phyloP scores from a whole-genome alignment of 2,113 vertebrate genomes.

The Crypturellus undulatus region DNA sequence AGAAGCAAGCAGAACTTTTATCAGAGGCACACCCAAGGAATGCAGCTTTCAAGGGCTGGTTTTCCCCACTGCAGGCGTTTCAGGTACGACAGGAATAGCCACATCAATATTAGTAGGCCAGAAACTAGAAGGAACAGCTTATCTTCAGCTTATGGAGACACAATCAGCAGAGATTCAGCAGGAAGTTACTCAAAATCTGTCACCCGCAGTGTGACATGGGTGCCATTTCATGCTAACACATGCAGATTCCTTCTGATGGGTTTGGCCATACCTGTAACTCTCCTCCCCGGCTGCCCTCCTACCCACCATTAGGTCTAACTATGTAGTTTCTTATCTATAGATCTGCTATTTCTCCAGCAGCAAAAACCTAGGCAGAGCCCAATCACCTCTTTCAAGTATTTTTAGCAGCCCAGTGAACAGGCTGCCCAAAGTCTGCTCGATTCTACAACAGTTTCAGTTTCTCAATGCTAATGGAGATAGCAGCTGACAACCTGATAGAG shows the following conservation, averaged over 20 bases:
- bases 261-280: background rate
- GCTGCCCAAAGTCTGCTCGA: background rate
- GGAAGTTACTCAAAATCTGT: background rate
- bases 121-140: constrained; percentile 1
- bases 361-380: background rate
- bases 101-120: background rate
- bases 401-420: background rate
- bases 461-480: background rate
- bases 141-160: background rate
- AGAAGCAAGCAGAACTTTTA: constrained; percentile 37
- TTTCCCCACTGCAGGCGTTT: constrained; percentile 9
- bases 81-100: constrained; percentile 35
- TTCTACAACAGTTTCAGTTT: background rate
- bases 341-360: background rate
- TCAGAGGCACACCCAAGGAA: constrained; percentile 45
- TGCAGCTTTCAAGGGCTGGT: background rate
- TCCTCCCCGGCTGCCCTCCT: background rate
- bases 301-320: background rate
- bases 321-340: background rate
- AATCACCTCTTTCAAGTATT: background rate
- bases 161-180: background rate
- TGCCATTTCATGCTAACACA: background rate
- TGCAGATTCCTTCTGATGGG: background rate
- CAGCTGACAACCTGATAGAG: constrained; percentile 87
- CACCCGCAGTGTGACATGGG: background rate